These are phyloP conservation scores for Smutsia gigantea DNA, from an alignment of 2,797 vertebrate species.

Conservation along the genomic window DNA sequence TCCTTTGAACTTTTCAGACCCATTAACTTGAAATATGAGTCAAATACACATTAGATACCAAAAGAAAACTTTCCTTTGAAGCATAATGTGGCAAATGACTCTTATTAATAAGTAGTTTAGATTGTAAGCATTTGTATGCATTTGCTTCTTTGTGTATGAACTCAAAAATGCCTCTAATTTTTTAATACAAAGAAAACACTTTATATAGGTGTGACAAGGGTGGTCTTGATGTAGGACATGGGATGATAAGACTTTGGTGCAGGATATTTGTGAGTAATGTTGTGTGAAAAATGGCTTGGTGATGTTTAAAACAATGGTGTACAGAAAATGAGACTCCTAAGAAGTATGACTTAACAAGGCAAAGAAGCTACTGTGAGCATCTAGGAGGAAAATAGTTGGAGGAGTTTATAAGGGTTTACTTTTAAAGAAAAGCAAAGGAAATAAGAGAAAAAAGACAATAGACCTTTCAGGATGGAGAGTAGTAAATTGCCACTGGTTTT, in stretches of 20 bases:
- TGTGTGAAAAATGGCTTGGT: neutral
- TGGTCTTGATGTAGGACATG: neutral
- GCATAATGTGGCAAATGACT: neutral
- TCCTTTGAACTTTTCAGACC: neutral
- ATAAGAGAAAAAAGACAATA: neutral
- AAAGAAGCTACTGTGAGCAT: neutral
- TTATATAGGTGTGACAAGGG: neutral
- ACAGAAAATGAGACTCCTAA: neutral
- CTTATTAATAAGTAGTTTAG: neutral
- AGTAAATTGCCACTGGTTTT: neutral
- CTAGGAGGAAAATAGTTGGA: neutral
- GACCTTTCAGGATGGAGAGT: neutral
- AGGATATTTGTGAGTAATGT: neutral
- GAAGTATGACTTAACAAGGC: neutral
- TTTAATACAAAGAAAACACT: neutral
- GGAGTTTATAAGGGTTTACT: neutral
- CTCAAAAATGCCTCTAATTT: neutral
- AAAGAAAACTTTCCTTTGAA: neutral
- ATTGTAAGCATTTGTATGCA: neutral
- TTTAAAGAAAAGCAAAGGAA: neutral
- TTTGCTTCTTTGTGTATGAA: neutral
- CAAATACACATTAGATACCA: neutral
- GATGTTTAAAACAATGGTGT: neutral
- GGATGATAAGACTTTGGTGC: neutral
- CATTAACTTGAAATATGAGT: neutral